Conservation (phyloP, 2,797 vertebrate genomes). For the Cyprinodon diabolis region DNA sequence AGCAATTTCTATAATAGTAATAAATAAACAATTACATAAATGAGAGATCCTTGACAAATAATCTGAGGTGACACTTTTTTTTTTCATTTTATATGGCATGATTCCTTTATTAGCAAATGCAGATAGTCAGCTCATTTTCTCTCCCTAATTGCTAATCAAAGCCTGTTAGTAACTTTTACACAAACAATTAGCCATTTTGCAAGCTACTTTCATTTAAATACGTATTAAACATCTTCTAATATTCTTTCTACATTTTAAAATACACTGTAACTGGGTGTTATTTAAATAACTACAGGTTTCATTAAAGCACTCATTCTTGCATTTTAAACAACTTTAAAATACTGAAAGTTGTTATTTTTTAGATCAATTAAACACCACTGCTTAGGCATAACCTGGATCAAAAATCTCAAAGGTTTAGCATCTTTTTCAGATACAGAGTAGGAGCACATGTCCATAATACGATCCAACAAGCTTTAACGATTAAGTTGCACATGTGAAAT, state of each 20-base stretch:
- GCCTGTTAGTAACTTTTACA: neutral
- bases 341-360: neutral
- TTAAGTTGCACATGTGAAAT: neutral
- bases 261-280: constrained; percentile 3
- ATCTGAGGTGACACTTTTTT: constrained; percentile 10
- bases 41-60: neutral
- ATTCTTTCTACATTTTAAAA: neutral
- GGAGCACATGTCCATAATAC: neutral
- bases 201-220: constrained; percentile 15
- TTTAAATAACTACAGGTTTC: constrained; percentile 13
- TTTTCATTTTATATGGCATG: constrained; percentile 8
- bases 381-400: too few species aligned
- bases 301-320: neutral
- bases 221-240: constrained; percentile 1
- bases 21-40: neutral
- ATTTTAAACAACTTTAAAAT: neutral
- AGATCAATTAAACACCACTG: too few species aligned
- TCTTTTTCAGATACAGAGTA: too few species aligned
- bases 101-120: constrained; percentile 14
- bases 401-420: too few species aligned
- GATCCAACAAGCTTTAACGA: constrained; percentile 52
- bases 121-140: constrained; percentile 27
- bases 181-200: constrained; percentile 10
- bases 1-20: neutral
- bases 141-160: constrained; percentile 14